Evolutionary conservation across 1,140 invertebrate species (phyloP).

Genomic region (Drosophila melanica): DNA sequence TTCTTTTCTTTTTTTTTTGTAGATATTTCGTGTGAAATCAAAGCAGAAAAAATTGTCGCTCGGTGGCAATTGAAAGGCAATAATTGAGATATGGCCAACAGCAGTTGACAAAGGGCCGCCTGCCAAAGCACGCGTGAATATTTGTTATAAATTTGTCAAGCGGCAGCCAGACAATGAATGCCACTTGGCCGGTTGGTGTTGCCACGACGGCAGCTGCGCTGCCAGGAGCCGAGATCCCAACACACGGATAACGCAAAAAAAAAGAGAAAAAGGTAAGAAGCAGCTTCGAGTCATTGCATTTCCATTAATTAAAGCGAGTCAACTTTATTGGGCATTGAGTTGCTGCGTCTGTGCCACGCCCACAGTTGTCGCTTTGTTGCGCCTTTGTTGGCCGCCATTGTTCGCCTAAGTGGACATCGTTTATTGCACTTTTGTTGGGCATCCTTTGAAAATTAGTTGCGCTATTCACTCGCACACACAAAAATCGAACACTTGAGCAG

Average conservation of each 20-base stretch:
- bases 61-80: constrained; percentile 73
- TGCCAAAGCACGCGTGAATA: constrained; percentile 81
- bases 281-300: constrained; percentile 74
- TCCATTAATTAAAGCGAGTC: constrained; percentile 73
- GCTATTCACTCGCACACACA: constrained; percentile 61
- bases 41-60: constrained; percentile 45
- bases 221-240: constrained; percentile 34
- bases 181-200: constrained; percentile 6
- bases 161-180: constrained; percentile 27
- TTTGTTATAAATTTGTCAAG: constrained; percentile 81
- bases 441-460: constrained; percentile 80
- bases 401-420: constrained; percentile 76
- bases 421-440: constrained; percentile 76
- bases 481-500: constrained; percentile 14
- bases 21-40: constrained; percentile 62
- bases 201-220: constrained; percentile 36
- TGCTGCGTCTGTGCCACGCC: constrained; percentile 53
- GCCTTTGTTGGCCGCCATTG: constrained; percentile 50
- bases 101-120: constrained; percentile 58
- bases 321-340: constrained; percentile 65
- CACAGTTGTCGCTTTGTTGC: constrained; percentile 43
- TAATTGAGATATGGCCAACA: constrained; percentile 59
- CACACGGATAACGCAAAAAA: constrained; percentile 56
- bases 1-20: constrained; percentile 13
- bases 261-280: constrained; percentile 7